Evolutionary conservation across 2,797 vertebrate species (phyloP).

Genomic region (Myripristis murdjan): DNA sequence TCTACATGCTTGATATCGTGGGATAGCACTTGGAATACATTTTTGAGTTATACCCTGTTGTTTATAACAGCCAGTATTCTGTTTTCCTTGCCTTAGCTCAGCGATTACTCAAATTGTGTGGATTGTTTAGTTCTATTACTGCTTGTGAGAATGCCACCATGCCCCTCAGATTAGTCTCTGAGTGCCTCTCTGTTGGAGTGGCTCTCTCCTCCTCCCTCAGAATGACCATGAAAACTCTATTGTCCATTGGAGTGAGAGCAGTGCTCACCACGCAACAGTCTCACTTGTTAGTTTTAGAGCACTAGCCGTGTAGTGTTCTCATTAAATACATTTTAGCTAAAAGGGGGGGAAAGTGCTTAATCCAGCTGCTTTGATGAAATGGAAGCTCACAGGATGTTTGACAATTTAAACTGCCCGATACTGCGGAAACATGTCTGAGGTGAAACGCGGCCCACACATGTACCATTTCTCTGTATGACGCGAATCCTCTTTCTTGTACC

Average conservation of each 20-base stretch:
- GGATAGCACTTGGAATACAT: neutral
- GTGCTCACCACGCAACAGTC: slow-evolving; percentile 32
- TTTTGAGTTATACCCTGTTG: slow-evolving; percentile 13
- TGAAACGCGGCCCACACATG: neutral
- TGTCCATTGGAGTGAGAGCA: slow-evolving; percentile 57
- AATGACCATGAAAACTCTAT: slow-evolving; percentile 60
- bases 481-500: too few species aligned
- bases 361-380: too few species aligned
- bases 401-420: neutral
- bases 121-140: slow-evolving; percentile 50
- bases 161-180: slow-evolving; percentile 50
- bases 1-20: slow-evolving; percentile 4
- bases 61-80: slow-evolving; percentile 29
- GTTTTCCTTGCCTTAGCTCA: slow-evolving; percentile 28
- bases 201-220: slow-evolving; percentile 42
- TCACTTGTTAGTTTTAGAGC: slow-evolving; percentile 12
- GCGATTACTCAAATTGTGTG: slow-evolving; percentile 50
- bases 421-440: neutral
- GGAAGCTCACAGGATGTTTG: too few species aligned
- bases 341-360: neutral
- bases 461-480: neutral
- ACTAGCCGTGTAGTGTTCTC: neutral
- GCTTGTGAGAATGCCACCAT: slow-evolving; percentile 27
- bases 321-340: slow-evolving; percentile 11
- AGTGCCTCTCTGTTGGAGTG: slow-evolving; percentile 69